These are phyloP conservation scores for Selenia dentaria DNA, from an alignment of 2,888 invertebrate species.

Conservation along the genomic window DNA sequence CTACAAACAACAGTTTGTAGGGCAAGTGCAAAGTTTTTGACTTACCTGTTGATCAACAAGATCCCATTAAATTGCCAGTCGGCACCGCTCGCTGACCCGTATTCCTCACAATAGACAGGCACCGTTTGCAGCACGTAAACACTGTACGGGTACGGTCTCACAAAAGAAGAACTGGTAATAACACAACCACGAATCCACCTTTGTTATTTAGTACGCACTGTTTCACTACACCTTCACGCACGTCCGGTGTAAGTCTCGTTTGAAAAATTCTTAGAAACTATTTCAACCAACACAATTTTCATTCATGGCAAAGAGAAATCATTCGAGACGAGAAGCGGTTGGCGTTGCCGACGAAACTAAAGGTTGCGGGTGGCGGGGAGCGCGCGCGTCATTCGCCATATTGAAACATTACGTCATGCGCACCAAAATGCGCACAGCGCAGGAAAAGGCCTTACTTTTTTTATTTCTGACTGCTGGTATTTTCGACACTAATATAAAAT, in stretches of 20 bases:
- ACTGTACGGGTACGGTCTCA: conserved; percentile 73
- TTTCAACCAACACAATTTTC: conserved; percentile 66
- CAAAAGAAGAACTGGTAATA: conserved; percentile 76
- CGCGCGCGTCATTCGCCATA: conserved; percentile 82
- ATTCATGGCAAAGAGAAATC: conserved; percentile 77
- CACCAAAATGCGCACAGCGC: conserved; percentile 13
- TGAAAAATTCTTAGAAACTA: conserved; percentile 47
- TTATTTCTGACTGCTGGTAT: too few relatives aligned
- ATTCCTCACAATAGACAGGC: conserved; percentile 45
- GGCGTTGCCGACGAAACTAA: conserved; percentile 64
- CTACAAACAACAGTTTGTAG: too few relatives aligned
- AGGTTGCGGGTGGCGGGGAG: conserved; percentile 60
- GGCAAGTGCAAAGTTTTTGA: too few relatives aligned
- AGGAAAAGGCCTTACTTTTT: too few relatives aligned
- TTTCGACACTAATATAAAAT: too few relatives aligned
- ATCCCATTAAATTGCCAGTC: conserved; percentile 78
- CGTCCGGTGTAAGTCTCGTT: conserved; percentile 52
- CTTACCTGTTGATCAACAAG: conserved; percentile 78
- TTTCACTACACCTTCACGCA: conserved; percentile 59
- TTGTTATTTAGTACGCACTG: conserved; percentile 68
- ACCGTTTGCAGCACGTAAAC: conserved; percentile 75
- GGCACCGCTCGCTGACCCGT: conserved; percentile 59
- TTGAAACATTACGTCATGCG: conserved; percentile 78
- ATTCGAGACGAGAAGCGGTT: conserved; percentile 69
- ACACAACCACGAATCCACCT: conserved; percentile 75